Evolutionary conservation across 1,140 invertebrate genomes (phyloP), one percentile per base, ranked within the genome.

Genomic region (Cotesia chilonis): DNA sequence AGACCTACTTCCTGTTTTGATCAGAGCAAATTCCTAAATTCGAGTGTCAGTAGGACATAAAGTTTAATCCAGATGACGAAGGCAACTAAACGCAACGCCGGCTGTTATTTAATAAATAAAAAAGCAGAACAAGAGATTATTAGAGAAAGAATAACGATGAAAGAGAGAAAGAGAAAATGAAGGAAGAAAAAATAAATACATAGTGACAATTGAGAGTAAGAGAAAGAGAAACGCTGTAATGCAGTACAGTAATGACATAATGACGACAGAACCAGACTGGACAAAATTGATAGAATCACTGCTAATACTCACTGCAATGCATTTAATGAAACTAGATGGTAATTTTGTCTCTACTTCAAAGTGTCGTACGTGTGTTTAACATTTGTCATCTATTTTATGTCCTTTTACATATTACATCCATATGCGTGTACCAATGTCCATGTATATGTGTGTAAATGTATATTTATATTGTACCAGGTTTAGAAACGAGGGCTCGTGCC

Each of bases 201-300:
- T 59, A 66, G 41, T 61, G 2, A 47, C 41, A 47, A 47, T 47
- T 47, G 68, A 67, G 20, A 74, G 69, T 64, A 65, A 67, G 20
- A 61, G 36, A 68, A 37, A 63, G 51, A 63, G 54, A 67, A 61
- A 72, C 68, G 63, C 68, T 74, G 57, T 63, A 65, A 35, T 67
- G 41, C 37, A 55, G 37, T 55, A 71, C 41, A 67, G 71, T 72
- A 80, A 77, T 83, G 81, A 84, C 81, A 75, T 82, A 78, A 80
- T 84, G 83, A 84, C 83, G 82, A 80, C 82, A 77, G 71, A 75
- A 75, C 75, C 76, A 83, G 81, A 78, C 81, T 77, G 78, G 78
- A 81, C 78, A 77, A 76, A 84, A 84, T 84, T 83, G 82, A 84
- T 81, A 78, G 78, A 83, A 84, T 84, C 81, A 83, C 79, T 80